A percentile compares a stretch with the other conserved stretches of the same genome.
phyloP scores from a whole-genome alignment of 2,797 vertebrate species.

The Lacerta viridis region DNA sequence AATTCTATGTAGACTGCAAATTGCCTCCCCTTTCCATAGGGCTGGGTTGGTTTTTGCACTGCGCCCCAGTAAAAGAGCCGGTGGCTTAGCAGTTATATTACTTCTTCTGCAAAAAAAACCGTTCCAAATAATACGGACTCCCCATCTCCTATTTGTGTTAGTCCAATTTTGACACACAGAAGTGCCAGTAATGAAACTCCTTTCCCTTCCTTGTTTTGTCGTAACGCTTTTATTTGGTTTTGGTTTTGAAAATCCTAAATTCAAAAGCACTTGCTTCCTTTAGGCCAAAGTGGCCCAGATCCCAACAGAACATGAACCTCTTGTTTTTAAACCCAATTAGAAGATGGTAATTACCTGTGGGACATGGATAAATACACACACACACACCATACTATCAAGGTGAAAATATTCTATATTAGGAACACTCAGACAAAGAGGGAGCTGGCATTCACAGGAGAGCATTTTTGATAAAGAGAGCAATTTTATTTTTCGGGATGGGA shows the following conservation, averaged over 20 bases:
- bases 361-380: conserved; percentile 40
- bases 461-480: not conserved
- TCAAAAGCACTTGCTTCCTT: not conserved
- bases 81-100: not conserved
- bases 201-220: not conserved
- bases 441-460: conserved; percentile 9
- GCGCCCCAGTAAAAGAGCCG: not conserved
- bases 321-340: conserved; percentile 72
- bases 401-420: conserved; percentile 32
- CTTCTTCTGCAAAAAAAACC: not conserved
- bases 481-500: not conserved
- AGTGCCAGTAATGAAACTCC: not conserved
- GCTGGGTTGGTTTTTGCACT: not conserved
- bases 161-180: not conserved
- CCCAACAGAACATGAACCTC: conserved; percentile 27
- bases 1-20: no score
- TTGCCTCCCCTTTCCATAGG: no score
- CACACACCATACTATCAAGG: conserved; percentile 32
- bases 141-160: no score
- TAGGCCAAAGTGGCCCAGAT: not conserved
- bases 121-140: not conserved
- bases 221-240: not conserved
- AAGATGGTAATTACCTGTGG: conserved; percentile 72
- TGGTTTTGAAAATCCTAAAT: not conserved
- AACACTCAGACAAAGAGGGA: conserved; percentile 1